A percentile compares a stretch with the other conserved stretches of the same genome.
Evolutionary conservation across 2,888 invertebrate species (phyloP).

Genomic region (Polydrusus cervinus): DNA sequence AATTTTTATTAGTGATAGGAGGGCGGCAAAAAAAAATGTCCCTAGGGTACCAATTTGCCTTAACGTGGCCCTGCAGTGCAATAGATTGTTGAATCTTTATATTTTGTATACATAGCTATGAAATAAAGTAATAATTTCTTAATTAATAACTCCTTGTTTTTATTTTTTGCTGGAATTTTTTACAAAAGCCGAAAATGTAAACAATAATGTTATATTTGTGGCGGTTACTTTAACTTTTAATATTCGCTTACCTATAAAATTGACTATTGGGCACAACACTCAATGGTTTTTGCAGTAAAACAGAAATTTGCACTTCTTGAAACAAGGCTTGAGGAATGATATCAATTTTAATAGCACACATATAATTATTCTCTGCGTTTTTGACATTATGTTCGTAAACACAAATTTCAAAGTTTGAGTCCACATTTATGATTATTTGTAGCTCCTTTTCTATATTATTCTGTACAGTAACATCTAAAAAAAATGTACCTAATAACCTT

Average conservation of each 20-base stretch:
- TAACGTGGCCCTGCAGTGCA: too few species aligned
- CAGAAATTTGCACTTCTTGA: constrained; percentile 79
- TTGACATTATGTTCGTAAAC: constrained; percentile 62
- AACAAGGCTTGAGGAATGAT: constrained; percentile 74
- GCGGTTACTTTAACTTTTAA: too few species aligned
- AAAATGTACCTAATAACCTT: background rate
- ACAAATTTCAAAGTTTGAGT: constrained; percentile 69
- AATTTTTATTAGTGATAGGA: too few species aligned
- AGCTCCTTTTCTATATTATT: constrained; percentile 73
- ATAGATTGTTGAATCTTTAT: too few species aligned
- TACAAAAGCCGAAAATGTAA: too few species aligned
- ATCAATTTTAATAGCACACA: constrained; percentile 77
- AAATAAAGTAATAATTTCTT: too few species aligned
- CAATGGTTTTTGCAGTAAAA: constrained; percentile 76
- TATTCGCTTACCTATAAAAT: constrained; percentile 50
- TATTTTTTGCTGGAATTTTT: too few species aligned
- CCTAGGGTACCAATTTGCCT: too few species aligned
- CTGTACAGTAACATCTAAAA: constrained; percentile 63
- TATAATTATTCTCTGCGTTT: constrained; percentile 64
- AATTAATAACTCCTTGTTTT: too few species aligned
- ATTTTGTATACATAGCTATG: too few species aligned
- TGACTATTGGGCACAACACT: constrained; percentile 61
- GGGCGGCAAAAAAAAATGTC: too few species aligned
- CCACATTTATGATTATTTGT: constrained; percentile 71
- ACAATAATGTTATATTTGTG: too few species aligned